These are phyloP conservation scores for Bombus pyrosoma DNA, from an alignment of 1,140 invertebrate genomes.

Conservation along the genomic window DNA sequence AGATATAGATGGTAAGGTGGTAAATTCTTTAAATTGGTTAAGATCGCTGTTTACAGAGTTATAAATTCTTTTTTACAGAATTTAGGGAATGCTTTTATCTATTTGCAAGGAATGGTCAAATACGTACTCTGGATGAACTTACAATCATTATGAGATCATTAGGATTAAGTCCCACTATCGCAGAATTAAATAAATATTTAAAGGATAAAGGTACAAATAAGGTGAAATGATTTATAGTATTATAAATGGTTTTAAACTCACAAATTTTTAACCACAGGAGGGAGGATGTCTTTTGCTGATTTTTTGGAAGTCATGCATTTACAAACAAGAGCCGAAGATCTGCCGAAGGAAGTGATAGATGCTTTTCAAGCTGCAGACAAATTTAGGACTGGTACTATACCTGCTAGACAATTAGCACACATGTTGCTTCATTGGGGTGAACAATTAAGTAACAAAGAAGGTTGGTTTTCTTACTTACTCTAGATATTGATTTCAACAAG, in stretches of 20 bases:
- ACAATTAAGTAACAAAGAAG: slow-evolving; percentile 93
- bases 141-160: slow-evolving; percentile 97
- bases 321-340: slow-evolving; percentile 92
- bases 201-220: slow-evolving; percentile 88
- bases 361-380: slow-evolving; percentile 94
- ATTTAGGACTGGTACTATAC: slow-evolving; percentile 88
- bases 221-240: neutral
- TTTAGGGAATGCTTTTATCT: slow-evolving; percentile 97
- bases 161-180: slow-evolving; percentile 95
- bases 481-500: slow-evolving; percentile 4
- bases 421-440: slow-evolving; percentile 96
- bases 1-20: slow-evolving; percentile 89
- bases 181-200: slow-evolving; percentile 93
- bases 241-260: neutral
- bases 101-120: slow-evolving; percentile 93
- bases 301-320: slow-evolving; percentile 97
- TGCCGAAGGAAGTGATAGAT: slow-evolving; percentile 93
- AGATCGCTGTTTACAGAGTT: slow-evolving; percentile 3
- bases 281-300: slow-evolving; percentile 97
- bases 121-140: slow-evolving; percentile 93
- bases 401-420: slow-evolving; percentile 92
- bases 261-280: slow-evolving; percentile 83
- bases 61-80: slow-evolving; percentile 83
- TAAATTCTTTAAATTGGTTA: neutral
- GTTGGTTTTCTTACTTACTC: slow-evolving; percentile 78